Conservation (phyloP, 2,113 vertebrate species). For the Felis chaus region DNA sequence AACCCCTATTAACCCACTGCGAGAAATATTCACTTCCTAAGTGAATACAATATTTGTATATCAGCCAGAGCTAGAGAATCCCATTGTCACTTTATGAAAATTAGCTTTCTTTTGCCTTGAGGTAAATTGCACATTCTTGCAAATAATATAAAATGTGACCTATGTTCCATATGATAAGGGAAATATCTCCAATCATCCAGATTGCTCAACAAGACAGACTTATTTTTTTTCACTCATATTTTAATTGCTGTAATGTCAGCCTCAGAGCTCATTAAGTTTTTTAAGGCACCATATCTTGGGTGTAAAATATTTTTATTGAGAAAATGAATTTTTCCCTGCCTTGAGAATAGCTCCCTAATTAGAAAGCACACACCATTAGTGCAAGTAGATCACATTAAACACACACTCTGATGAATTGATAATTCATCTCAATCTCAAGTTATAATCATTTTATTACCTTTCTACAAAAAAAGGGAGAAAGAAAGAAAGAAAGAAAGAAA, state of each 20-base stretch:
- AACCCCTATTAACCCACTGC: slow-evolving; percentile 24
- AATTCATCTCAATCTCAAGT: slow-evolving; percentile 76
- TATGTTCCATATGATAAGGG: slow-evolving; percentile 1
- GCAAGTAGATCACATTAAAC: slow-evolving; percentile 53
- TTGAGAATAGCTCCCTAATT: slow-evolving; percentile 78
- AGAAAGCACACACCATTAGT: slow-evolving; percentile 71
- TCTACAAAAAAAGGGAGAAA: slow-evolving; percentile 46
- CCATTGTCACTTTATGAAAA: slow-evolving; percentile 63
- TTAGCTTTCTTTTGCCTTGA: slow-evolving; percentile 16
- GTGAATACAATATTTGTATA: slow-evolving; percentile 31
- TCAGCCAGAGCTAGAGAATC: slow-evolving; percentile 4
- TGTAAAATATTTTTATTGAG: slow-evolving; percentile 76
- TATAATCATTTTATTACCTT: slow-evolving; percentile 76
- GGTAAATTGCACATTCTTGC: slow-evolving; percentile 10
- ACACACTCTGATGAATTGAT: slow-evolving; percentile 70
- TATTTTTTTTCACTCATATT: slow-evolving; percentile 67
- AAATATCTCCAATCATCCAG: slow-evolving; percentile 44
- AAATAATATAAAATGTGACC: slow-evolving; percentile 47
- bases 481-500: too few species aligned
- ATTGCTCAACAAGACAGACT: slow-evolving; percentile 55
- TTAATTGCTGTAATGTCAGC: slow-evolving; percentile 67
- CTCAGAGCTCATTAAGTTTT: slow-evolving; percentile 69
- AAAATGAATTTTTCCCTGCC: slow-evolving; percentile 75
- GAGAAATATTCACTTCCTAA: slow-evolving; percentile 40
- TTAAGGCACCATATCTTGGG: slow-evolving; percentile 63